Conservation (phyloP, 2,113 vertebrate genomes). For the Hippopotamus amphibius region DNA sequence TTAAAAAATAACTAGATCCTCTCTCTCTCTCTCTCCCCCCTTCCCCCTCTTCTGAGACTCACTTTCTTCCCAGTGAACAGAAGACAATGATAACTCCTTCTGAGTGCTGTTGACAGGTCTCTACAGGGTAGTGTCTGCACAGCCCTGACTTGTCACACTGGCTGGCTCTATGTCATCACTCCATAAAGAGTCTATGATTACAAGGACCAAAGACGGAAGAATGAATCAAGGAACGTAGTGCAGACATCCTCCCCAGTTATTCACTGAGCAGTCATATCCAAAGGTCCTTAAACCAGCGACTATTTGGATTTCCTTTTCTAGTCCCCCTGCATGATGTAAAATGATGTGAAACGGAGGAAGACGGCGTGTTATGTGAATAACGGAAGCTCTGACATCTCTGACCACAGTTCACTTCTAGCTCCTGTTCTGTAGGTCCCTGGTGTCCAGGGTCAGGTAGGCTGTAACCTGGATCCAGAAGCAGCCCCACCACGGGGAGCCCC, state of each 20-base stretch:
- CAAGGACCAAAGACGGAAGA: neutral
- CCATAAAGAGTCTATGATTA: neutral
- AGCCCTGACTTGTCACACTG: neutral
- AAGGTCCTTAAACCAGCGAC: neutral
- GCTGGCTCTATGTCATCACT: neutral
- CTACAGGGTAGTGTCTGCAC: accelerated
- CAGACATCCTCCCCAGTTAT: too few relatives aligned
- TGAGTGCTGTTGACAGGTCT: neutral
- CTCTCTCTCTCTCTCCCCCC: neutral
- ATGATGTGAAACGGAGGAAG: accelerated
- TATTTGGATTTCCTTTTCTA: neutral
- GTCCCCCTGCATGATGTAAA: neutral
- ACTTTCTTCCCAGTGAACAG: neutral
- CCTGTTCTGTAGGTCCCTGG: constrained; percentile 37
- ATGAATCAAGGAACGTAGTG: neutral
- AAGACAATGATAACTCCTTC: neutral
- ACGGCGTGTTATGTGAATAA: constrained; percentile 11
- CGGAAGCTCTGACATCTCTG: neutral
- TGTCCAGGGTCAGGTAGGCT: neutral
- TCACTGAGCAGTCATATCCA: neutral
- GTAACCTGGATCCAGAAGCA: neutral
- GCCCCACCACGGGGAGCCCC: neutral
- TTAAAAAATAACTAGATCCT: neutral
- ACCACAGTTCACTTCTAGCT: constrained; percentile 44
- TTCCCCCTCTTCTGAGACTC: neutral